Evolutionary conservation across 2,888 invertebrate genomes (phyloP).

Genomic region (Papilio gigon): DNA sequence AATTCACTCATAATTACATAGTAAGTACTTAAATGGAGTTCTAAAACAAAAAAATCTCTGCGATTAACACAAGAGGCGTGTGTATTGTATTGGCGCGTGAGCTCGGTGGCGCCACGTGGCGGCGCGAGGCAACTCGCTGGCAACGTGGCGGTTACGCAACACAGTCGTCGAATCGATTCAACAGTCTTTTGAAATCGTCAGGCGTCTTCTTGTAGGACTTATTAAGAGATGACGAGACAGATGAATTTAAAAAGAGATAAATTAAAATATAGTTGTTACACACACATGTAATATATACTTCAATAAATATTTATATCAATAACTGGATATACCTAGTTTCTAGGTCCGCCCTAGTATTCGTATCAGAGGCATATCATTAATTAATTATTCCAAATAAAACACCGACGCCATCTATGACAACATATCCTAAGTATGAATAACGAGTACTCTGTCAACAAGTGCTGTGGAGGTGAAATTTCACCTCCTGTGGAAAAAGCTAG

Average conservation of each 20-base stretch:
- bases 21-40: too few species aligned
- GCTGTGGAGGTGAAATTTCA: conserved; percentile 15
- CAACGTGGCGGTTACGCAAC: conserved; percentile 65
- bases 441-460: background rate
- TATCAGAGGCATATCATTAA: too few species aligned
- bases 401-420: too few species aligned
- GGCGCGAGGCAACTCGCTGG: conserved; percentile 60
- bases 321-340: too few species aligned
- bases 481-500: conserved; percentile 15
- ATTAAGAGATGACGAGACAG: background rate
- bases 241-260: background rate
- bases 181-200: conserved; percentile 45
- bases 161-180: conserved; percentile 38
- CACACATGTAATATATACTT: too few species aligned
- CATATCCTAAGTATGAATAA: background rate
- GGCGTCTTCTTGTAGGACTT: conserved; percentile 1
- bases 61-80: conserved; percentile 6
- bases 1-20: background rate
- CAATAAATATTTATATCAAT: too few species aligned
- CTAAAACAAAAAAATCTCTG: background rate
- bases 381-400: too few species aligned
- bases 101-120: conserved; percentile 47
- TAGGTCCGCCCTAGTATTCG: too few species aligned
- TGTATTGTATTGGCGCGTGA: conserved; percentile 51
- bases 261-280: background rate